Conservation (phyloP, 2,113 vertebrate genomes). For the Aldabrachelys gigantea region DNA sequence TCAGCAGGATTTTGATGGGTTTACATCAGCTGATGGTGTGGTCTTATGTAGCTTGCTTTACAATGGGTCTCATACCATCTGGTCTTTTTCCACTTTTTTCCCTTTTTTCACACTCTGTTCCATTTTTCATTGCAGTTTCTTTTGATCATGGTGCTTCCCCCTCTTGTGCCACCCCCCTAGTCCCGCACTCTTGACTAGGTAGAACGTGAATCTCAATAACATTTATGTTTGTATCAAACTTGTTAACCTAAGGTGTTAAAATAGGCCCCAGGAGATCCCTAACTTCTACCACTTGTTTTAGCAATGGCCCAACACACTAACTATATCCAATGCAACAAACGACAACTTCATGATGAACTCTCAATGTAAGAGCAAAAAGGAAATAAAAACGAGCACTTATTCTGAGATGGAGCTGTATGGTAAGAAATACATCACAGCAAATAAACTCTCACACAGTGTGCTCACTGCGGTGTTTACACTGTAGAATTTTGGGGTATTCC, state of each 20-base stretch:
- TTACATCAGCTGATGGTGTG: neutral
- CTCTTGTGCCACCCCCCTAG: neutral
- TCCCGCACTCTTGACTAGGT: neutral
- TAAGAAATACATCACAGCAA: too few species aligned
- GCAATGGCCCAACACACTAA: neutral
- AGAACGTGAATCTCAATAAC: neutral
- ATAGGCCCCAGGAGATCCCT: fast-evolving
- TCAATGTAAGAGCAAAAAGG: too few species aligned
- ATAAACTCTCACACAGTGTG: neutral
- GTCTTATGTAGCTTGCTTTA: neutral
- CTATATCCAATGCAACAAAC: too few species aligned
- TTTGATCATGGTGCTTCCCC: neutral
- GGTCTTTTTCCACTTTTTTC: neutral
- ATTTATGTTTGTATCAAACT: neutral
- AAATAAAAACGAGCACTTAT: too few species aligned
- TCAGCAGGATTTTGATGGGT: neutral
- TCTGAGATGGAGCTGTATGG: too few species aligned
- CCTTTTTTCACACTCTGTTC: neutral
- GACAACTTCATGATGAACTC: too few species aligned
- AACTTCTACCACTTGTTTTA: neutral
- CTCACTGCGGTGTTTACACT: neutral
- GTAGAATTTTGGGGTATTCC: neutral
- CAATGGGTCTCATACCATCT: neutral
- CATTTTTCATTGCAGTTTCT: neutral
- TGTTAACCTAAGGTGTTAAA: neutral